phyloP scores from a whole-genome alignment of 1,140 invertebrate genomes.

The Theocolax elegans region DNA sequence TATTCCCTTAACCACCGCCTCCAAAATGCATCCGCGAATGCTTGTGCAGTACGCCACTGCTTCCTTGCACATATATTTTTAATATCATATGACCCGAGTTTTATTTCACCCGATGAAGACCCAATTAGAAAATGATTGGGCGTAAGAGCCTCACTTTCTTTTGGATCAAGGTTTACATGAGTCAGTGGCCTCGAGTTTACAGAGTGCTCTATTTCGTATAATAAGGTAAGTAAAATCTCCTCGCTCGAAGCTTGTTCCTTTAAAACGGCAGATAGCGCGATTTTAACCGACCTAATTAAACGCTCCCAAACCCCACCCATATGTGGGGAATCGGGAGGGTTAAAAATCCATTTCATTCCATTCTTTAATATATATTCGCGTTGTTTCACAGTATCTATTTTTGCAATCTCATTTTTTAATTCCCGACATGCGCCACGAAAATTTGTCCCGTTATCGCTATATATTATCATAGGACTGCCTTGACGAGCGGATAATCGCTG shows the following conservation, averaged over 20 bases:
- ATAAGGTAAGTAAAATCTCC: background rate
- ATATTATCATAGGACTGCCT: conserved; percentile 28
- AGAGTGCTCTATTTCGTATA: background rate
- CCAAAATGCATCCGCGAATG: background rate
- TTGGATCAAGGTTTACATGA: background rate
- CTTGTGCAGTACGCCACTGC: background rate
- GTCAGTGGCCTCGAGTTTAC: background rate
- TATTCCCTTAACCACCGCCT: background rate
- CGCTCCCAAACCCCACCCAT: conserved; percentile 1
- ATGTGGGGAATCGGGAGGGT: background rate
- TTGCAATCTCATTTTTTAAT: background rate
- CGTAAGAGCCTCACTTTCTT: background rate
- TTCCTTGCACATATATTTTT: background rate
- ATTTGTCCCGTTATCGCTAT: conserved; percentile 53
- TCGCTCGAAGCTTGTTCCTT: background rate
- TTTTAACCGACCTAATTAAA: background rate
- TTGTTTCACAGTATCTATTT: background rate
- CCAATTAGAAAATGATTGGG: conserved; percentile 2
- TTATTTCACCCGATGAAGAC: background rate
- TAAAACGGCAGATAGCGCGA: background rate
- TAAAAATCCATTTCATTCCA: background rate
- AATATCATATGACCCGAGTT: background rate
- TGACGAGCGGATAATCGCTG: conserved; percentile 45
- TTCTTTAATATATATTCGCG: background rate
- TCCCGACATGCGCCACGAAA: conserved; percentile 11